Evolutionary conservation across 2,797 vertebrate species (phyloP).

Genomic region (Alca torda): DNA sequence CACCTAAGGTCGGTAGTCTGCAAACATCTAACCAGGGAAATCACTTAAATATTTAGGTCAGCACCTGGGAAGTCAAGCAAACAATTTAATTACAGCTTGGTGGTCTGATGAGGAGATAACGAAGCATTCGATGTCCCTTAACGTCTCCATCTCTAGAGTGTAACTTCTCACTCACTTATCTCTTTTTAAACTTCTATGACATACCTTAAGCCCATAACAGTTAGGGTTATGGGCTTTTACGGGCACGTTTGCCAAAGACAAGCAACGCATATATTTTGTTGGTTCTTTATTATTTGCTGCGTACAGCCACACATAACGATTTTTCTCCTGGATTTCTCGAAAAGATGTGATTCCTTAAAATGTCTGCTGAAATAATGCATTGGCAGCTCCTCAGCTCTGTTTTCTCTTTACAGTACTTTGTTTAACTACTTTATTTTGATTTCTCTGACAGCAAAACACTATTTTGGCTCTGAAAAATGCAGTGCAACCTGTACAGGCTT

Average conservation of each 20-base stretch:
- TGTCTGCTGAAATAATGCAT: neutral
- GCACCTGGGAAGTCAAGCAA: neutral
- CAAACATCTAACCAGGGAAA: neutral
- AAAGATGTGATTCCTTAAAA: neutral
- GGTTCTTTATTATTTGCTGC: neutral
- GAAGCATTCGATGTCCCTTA: neutral
- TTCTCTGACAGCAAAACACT: constrained; percentile 2
- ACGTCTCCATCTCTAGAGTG: neutral
- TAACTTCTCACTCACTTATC: neutral
- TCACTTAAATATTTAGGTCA: neutral
- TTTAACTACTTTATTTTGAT: constrained; percentile 40
- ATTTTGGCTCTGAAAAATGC: constrained; percentile 25
- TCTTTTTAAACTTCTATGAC: neutral
- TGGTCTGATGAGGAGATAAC: neutral
- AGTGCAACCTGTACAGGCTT: neutral
- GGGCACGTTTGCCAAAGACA: neutral
- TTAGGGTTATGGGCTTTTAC: neutral
- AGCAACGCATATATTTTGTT: neutral
- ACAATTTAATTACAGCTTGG: neutral
- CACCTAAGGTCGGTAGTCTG: neutral
- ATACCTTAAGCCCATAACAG: neutral
- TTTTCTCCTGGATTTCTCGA: neutral
- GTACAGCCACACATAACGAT: neutral
- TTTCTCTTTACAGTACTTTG: neutral
- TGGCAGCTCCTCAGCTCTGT: neutral